phyloP scores from a whole-genome alignment of 1,140 invertebrate species.

The Tetraneura akinire region DNA sequence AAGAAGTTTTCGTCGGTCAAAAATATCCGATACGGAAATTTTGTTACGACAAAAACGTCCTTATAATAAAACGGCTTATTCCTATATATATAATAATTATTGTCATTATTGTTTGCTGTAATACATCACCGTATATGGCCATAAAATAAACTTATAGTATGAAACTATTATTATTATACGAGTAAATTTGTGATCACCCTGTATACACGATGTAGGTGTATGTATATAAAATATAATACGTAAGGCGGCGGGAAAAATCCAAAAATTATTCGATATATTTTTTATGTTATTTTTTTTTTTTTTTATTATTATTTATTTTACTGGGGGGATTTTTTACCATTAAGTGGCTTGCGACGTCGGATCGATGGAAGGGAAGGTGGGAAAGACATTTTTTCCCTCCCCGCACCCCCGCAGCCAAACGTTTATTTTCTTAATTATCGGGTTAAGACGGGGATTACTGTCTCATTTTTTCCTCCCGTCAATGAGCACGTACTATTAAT shows the following conservation, averaged over 20 bases:
- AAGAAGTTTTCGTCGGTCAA: no score
- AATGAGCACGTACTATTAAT: constrained; percentile 42
- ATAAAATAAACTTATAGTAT: no score
- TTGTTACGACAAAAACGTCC: no score
- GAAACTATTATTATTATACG: no score
- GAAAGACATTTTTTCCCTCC: background rate
- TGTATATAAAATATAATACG: no score
- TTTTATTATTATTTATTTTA: constrained; percentile 20
- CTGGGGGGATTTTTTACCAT: background rate
- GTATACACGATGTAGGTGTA: no score
- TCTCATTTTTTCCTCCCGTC: constrained; percentile 42
- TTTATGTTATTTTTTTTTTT: background rate
- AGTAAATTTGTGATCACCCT: no score
- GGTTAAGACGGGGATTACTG: constrained; percentile 49
- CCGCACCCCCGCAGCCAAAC: background rate
- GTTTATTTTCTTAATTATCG: constrained; percentile 51
- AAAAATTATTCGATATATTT: background rate
- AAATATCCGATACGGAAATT: no score
- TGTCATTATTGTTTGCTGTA: no score
- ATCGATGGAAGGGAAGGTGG: background rate
- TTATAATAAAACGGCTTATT: no score
- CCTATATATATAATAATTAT: no score
- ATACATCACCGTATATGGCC: no score
- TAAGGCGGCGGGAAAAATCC: background rate
- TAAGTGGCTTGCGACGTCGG: constrained; percentile 3